These are phyloP conservation scores for Asarcornis scutulata DNA, from an alignment of 2,113 vertebrate genomes.

Conservation along the genomic window DNA sequence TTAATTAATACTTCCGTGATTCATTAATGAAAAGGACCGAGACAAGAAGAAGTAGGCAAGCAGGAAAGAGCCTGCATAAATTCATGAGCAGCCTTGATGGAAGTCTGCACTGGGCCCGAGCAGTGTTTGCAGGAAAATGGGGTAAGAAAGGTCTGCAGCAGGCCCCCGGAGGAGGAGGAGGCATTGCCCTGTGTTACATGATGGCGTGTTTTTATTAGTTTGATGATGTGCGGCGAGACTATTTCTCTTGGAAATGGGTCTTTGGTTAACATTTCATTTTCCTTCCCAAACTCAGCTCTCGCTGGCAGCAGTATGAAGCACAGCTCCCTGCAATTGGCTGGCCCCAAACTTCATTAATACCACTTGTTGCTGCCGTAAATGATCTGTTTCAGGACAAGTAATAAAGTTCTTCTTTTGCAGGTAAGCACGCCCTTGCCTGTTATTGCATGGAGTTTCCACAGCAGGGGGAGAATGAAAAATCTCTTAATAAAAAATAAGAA, in stretches of 20 bases:
- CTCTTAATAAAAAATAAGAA: not conserved
- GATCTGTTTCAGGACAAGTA: conserved; percentile 10
- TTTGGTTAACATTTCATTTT: conserved; percentile 58
- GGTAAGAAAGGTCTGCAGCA: conserved; percentile 2
- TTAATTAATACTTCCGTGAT: not conserved
- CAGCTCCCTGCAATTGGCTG: not conserved
- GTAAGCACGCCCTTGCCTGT: not conserved
- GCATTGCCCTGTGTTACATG: not conserved
- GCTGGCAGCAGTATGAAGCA: not conserved
- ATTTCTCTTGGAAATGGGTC: conserved; percentile 53
- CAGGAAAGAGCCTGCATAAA: not conserved
- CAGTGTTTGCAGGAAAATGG: not conserved
- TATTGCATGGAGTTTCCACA: not conserved
- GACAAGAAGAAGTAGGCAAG: not conserved
- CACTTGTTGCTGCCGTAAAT: not conserved
- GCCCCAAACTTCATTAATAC: not conserved
- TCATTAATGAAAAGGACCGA: not conserved
- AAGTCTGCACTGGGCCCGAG: not conserved
- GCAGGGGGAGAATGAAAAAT: not conserved
- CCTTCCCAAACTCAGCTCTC: conserved; percentile 9
- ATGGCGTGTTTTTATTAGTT: conserved; percentile 33
- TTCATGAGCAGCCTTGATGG: not conserved
- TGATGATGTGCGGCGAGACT: conserved; percentile 13
- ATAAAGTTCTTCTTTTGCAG: not conserved
- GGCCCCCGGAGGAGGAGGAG: not conserved